A percentile compares a stretch with the other conserved stretches of the same genome.
Evolutionary conservation across 1,140 invertebrate genomes (phyloP).

Genomic region (Vanessa atalanta): DNA sequence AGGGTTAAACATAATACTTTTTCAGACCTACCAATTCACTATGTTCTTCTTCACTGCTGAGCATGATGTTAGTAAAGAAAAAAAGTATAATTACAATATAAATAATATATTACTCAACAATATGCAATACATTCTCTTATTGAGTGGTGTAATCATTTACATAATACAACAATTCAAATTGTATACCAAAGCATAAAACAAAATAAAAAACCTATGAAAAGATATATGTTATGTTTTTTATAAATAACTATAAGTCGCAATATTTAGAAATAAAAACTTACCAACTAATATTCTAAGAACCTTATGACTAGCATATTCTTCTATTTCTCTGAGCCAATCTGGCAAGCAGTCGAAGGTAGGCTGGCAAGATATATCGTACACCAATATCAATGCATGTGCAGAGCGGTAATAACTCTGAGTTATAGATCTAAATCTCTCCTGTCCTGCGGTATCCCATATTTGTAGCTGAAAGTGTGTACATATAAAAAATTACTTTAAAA

Average conservation of each 20-base stretch:
- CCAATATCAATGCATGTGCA: slow-evolving; percentile 97
- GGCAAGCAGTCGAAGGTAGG: slow-evolving; percentile 97
- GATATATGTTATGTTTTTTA: too few relatives aligned
- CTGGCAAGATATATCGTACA: slow-evolving; percentile 98
- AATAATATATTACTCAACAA: too few relatives aligned
- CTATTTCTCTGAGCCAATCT: slow-evolving; percentile 97
- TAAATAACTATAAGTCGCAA: not conserved
- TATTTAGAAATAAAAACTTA: slow-evolving; percentile 63
- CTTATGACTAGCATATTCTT: slow-evolving; percentile 97
- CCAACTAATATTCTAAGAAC: slow-evolving; percentile 95
- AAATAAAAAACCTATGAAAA: too few relatives aligned
- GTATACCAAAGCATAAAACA: too few relatives aligned
- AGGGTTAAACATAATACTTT: too few relatives aligned
- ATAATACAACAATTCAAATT: too few relatives aligned
- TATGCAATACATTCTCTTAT: too few relatives aligned
- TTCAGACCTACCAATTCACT: too few relatives aligned
- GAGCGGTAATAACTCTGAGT: slow-evolving; percentile 99
- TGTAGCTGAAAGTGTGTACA: slow-evolving; percentile 86
- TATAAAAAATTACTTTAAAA: not conserved
- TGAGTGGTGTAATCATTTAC: too few relatives aligned
- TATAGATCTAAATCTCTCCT: slow-evolving; percentile 98
- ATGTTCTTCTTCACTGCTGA: too few relatives aligned
- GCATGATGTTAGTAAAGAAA: too few relatives aligned
- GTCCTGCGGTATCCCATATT: slow-evolving; percentile 99
- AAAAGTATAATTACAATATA: too few relatives aligned